Evolutionary conservation across 2,797 vertebrate genomes (phyloP), one percentile per base, ranked within the genome.

Genomic region (Onychomys leucogaster): DNA sequence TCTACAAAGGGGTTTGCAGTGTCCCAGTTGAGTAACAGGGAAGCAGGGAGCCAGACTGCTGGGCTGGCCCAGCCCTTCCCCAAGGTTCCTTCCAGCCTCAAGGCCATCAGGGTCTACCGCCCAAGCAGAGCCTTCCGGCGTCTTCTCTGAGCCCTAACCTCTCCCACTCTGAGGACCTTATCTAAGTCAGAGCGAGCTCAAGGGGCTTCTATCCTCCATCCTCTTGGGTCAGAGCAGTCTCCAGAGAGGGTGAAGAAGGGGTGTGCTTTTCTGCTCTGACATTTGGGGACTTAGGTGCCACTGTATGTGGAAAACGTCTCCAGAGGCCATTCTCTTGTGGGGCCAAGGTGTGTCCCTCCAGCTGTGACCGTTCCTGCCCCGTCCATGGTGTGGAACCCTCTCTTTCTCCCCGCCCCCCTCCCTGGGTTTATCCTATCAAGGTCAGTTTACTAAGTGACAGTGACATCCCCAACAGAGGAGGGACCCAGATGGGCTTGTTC

Each of bases 381-480:
- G 23, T 27, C 43, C 65, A 52, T 3, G 7, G 43, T 21, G 8
- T 46, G 41, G 73, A 43, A 27, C 55, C 37, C 37, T 61, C 0
- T 21, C 52, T 25, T 52, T 52, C 37, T 32, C 7, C 12, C 6
- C 0, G 1, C 3, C 17, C 16, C 16, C 1, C 3, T 2, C 41
- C 19, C 17, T 25, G 2, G 1, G 41, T 23, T 49, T 59, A 63
- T 77, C 32, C 49, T 61, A 61, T 77, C 73, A 49, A 75, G 41
- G 17, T 76, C 73, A 46, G 55, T 37, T 61, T 43, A 32, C 10
- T 75, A 17, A 46, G 19, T 13, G 37, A 29, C 55, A 37, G 57
- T 43, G 37, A 77, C 41, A 76, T 34, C 21, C 41, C 29, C 71
- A 46, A 29, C 37, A n/a, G 29, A 61, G 13, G 32, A 63, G 32